Base-by-base conservation (phyloP, 2,797 vertebrate genomes). In the Crocidura indochinensis region DNA sequence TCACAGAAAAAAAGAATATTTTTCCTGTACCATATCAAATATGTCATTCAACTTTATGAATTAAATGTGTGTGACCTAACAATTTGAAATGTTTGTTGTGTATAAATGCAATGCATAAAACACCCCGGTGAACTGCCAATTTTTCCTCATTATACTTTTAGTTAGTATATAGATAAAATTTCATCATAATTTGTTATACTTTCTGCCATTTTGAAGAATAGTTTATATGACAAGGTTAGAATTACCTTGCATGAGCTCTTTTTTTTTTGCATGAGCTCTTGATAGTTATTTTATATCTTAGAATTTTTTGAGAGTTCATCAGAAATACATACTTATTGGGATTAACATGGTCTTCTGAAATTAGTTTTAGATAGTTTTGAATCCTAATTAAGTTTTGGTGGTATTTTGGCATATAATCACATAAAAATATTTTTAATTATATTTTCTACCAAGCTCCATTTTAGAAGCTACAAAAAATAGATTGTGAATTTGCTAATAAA, bases 401-500 rank as follows among this genome's bases (percentile, higher is more conserved):
- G 38, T 47, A 73, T 86, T 96, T 86, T 29, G 38, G 26, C 22
- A 51, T 51, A 27, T 89, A 84, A 84, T 88, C 88, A 91, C 62
- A 87, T 96, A n/a, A 88, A 95, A 93, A 91, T 92, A 62, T 88
- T 89, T 94, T 84, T 86, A 79, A 94, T 93, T 94, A 74, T 90
- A 71, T 92, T 91, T 93, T 95, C 83, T 84, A 84, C 38, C 24
- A 75, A 79, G n/a, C 53, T 88, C 29, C 68, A 81, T 90, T 93
- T 93, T 91, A 87, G 90, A 94, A 96, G 74, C 71, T 84, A 62
- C 38, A 90, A 75, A 49, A 94, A 93, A 97, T 86, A 80, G 68
- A 96, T 96, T 96, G 93, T 95, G 91, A 96, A 96, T 95, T 91
- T 93, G 71, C 72, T 95, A 95, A 95, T 95, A 95, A 92, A 96